Evolutionary conservation across 2,113 vertebrate species (phyloP).

Genomic region (Seriola rivoliana): DNA sequence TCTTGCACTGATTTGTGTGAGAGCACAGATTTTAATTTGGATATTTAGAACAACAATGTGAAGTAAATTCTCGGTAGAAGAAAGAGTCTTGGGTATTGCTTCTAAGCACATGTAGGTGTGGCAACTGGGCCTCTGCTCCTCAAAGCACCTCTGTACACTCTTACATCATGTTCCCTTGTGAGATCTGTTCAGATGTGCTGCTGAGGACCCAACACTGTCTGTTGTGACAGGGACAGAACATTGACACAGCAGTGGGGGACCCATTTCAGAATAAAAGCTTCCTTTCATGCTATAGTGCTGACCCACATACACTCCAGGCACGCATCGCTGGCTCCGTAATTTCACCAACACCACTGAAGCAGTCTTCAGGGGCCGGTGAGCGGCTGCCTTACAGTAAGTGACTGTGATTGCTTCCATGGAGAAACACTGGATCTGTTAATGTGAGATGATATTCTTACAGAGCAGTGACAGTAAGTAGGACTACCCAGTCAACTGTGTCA

Average conservation of each 20-base stretch:
- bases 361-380: not conserved
- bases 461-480: not conserved
- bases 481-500: too few relatives aligned
- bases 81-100: too few relatives aligned
- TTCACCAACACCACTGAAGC: constrained; percentile 39
- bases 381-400: constrained; percentile 1
- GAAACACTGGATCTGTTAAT: too few relatives aligned
- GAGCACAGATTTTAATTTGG: not conserved
- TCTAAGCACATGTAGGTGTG: constrained; percentile 5
- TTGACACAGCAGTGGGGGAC: constrained; percentile 50
- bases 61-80: not conserved
- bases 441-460: not conserved
- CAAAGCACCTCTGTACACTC: not conserved
- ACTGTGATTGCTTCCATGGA: not conserved
- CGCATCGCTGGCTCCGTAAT: constrained; percentile 14
- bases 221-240: constrained; percentile 44
- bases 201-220: constrained; percentile 20
- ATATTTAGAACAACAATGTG: not conserved
- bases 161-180: constrained; percentile 37
- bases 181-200: constrained; percentile 22
- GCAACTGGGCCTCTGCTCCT: constrained; percentile 30
- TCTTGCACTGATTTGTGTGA: not conserved
- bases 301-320: constrained; percentile 58
- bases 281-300: constrained; percentile 59
- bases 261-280: constrained; percentile 53